A percentile compares a stretch with the other conserved stretches of the same genome.
Conservation (phyloP, 2,888 invertebrate genomes). For the Petrolisthes cinctipes region DNA sequence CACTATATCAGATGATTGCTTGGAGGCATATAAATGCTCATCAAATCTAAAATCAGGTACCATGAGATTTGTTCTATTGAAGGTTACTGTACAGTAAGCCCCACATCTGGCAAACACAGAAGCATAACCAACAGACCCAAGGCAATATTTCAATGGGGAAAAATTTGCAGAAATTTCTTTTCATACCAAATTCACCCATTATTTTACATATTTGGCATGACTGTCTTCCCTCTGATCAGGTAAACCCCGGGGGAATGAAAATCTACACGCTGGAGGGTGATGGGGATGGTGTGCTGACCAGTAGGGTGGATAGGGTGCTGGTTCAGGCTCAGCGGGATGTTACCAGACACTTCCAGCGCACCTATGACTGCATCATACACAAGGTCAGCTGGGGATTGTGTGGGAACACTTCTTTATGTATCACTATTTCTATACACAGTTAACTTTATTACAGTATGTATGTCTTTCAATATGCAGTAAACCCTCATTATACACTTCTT, state of each 20-base stretch:
- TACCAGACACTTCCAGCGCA: slow-evolving; percentile 26
- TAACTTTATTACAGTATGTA: no score
- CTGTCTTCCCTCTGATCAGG: slow-evolving; percentile 6
- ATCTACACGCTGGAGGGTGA: slow-evolving; percentile 46
- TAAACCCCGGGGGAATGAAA: slow-evolving; percentile 33
- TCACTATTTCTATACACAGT: no score
- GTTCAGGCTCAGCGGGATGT: slow-evolving; percentile 34
- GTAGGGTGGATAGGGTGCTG: background rate
- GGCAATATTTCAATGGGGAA: background rate
- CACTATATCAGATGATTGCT: no score
- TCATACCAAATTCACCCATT: background rate
- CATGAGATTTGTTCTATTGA: no score
- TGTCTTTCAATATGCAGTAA: no score
- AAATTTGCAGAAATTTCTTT: background rate
- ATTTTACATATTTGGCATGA: background rate
- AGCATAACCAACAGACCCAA: background rate
- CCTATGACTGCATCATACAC: slow-evolving; percentile 45
- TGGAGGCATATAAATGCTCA: no score
- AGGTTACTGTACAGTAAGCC: no score
- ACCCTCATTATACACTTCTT: no score
- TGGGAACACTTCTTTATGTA: no score
- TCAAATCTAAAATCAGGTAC: no score
- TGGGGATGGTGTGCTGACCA: slow-evolving; percentile 37
- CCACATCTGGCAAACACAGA: no score
- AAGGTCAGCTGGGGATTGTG: slow-evolving; percentile 19